phyloP scores from a whole-genome alignment of 1,140 invertebrate species.

The Trichogramma pretiosum region DNA sequence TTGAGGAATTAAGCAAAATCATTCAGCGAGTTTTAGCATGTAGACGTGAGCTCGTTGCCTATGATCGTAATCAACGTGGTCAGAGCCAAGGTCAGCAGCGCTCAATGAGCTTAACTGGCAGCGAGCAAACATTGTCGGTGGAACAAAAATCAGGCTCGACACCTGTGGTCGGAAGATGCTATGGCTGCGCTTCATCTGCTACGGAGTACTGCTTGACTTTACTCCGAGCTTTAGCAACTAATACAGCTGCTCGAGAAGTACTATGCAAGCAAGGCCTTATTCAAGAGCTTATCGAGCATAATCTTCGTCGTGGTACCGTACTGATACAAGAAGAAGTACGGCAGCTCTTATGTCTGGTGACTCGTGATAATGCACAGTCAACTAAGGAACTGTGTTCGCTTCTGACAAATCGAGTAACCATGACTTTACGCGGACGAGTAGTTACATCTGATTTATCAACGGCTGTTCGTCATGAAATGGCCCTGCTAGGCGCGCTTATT shows the following conservation, averaged over 20 bases:
- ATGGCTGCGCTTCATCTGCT: constrained; percentile 76
- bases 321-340: constrained; percentile 78
- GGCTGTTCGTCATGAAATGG: constrained; percentile 78
- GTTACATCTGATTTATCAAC: constrained; percentile 64
- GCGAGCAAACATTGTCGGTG: constrained; percentile 7
- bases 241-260: constrained; percentile 63
- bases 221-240: constrained; percentile 82
- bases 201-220: constrained; percentile 91
- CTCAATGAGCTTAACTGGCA: not conserved
- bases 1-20: constrained; percentile 93
- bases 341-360: constrained; percentile 81
- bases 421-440: constrained; percentile 61
- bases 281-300: constrained; percentile 82
- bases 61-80: constrained; percentile 74
- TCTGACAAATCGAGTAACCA: constrained; percentile 71
- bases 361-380: constrained; percentile 77
- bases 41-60: constrained; percentile 82
- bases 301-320: constrained; percentile 69
- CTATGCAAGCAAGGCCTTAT: constrained; percentile 82
- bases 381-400: constrained; percentile 79
- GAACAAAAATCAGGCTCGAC: constrained; percentile 19
- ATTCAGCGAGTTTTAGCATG: constrained; percentile 86
- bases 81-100: constrained; percentile 21
- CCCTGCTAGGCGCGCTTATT: constrained; percentile 76
- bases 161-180: constrained; percentile 54